Evolutionary conservation across 2,888 invertebrate genomes (phyloP).

Genomic region (Apamea crenata): DNA sequence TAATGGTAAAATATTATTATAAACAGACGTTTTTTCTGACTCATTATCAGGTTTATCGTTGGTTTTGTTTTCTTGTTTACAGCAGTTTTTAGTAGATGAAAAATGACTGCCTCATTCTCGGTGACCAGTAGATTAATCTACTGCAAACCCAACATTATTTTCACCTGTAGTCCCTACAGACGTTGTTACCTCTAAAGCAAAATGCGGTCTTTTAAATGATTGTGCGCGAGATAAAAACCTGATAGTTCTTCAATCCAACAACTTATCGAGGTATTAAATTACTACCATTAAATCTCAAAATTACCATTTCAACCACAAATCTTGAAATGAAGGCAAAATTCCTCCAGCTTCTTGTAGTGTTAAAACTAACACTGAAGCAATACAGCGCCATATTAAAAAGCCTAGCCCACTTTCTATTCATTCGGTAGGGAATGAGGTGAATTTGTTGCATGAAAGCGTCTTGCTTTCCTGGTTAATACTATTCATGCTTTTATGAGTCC

Average conservation of each 20-base stretch:
- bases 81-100: not conserved
- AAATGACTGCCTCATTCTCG: no score
- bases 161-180: no score
- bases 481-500: slow-evolving; percentile 70
- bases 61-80: not conserved
- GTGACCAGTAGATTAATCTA: no score
- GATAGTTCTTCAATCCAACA: not conserved
- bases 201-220: no score
- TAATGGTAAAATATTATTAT: not conserved
- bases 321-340: slow-evolving; percentile 13
- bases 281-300: not conserved
- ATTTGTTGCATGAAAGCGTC: slow-evolving; percentile 70
- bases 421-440: slow-evolving; percentile 71
- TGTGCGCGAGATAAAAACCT: not conserved
- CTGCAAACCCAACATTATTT: no score
- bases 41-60: not conserved
- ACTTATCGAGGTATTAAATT: not conserved
- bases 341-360: slow-evolving; percentile 26
- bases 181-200: no score
- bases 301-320: not conserved
- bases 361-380: slow-evolving; percentile 47
- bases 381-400: slow-evolving; percentile 54
- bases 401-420: slow-evolving; percentile 67
- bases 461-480: slow-evolving; percentile 67
- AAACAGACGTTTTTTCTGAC: not conserved